These are phyloP conservation scores for Tribolium castaneum DNA, from an alignment of 1,140 invertebrate genomes.

Conservation along the genomic window DNA sequence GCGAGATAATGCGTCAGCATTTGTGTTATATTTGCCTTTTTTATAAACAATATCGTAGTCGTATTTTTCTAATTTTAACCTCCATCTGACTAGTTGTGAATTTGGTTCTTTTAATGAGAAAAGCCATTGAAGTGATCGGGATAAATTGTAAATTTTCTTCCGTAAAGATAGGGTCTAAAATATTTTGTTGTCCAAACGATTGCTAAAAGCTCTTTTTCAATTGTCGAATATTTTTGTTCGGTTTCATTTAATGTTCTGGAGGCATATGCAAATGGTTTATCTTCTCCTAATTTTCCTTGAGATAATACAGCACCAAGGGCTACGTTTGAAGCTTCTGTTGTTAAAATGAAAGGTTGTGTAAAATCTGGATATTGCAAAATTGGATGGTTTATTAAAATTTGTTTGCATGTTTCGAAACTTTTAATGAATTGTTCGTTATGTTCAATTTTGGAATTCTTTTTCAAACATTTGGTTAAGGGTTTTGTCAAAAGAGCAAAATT, in stretches of 20 bases:
- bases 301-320: conserved; percentile 52
- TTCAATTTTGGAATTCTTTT: no score
- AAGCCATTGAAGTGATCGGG: no score
- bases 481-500: no score
- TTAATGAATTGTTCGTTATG: no score
- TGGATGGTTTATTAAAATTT: conserved; percentile 48
- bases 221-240: conserved; percentile 25
- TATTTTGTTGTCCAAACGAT: no score
- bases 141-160: no score
- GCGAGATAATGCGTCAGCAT: no score
- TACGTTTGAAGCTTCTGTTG: conserved; percentile 54
- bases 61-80: conserved; percentile 24
- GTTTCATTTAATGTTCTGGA: conserved; percentile 11
- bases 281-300: conserved; percentile 51
- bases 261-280: conserved; percentile 23
- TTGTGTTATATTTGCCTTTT: conserved; percentile 52
- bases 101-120: no score
- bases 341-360: conserved; percentile 59
- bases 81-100: conserved; percentile 24
- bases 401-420: no score
- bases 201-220: no score
- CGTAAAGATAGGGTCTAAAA: no score
- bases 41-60: conserved; percentile 47
- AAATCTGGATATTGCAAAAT: conserved; percentile 57
- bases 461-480: no score